Base-by-base conservation (phyloP, 2,888 invertebrate species). In the Tigriopus californicus region DNA sequence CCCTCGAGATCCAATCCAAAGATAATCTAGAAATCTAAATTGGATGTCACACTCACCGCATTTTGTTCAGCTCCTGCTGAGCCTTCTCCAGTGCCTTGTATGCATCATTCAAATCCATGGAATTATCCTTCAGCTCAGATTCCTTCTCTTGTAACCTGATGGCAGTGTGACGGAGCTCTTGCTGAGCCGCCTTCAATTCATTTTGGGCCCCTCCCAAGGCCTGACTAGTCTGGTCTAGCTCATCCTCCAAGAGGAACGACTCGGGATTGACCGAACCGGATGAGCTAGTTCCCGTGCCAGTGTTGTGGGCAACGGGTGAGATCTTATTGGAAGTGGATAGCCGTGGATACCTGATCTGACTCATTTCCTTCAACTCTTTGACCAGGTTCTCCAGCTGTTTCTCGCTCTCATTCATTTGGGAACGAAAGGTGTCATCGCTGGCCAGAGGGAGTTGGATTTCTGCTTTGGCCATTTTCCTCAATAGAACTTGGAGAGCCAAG, bases 371-470 rank as follows among this genome's bases (percentile, higher is more conserved):
- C 10, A 58, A 18, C 22, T 58, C 58, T 49, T 49, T 47, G 41
- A 58, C 58, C 12, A 58, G 58, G 33, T 58, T 58, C 33, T 58
- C 58, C 6, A 58, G 49, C 8, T 58, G 58, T 11, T 48, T 58
- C 22, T 58, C 58, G 18, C 22, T 46, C 18, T 58, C 58, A n/a
- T 47, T 33, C 33, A 58, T 25, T 22, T 41, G 54, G 40, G 41
- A 41, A 11, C 41, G 41, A n/a, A 54, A 54, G 18, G 54, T 40
- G 40, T 40, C 41, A 22, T 49, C 20, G 20, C 49, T 22, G 12
- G 22, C 22, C 13, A 49, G 20, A 5, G 49, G 49, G 20, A 49
- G 15, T n/a, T 54, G 40, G 1, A 41, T 41, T 54, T 54, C 54
- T n/a, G 54, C 40, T 5, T 49, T 49, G 49, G 54, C 40, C 54